Conservation (phyloP, 2,113 vertebrate species). For the Rhinolophus sinicus region DNA sequence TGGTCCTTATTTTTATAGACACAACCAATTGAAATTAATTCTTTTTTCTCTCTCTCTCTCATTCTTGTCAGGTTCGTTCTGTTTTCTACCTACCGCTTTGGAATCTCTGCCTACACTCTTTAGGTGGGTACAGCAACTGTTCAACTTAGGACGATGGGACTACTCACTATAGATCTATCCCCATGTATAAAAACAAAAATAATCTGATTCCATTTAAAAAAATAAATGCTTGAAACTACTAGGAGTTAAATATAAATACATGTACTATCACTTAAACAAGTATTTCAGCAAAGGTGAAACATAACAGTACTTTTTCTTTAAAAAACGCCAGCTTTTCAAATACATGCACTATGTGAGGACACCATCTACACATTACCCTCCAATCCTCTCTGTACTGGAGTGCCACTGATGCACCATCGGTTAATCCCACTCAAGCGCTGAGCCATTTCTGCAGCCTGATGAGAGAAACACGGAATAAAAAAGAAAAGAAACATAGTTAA, state of each 20-base stretch:
- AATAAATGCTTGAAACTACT: neutral
- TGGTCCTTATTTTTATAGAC: neutral
- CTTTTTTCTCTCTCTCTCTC: neutral
- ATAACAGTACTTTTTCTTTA: neutral
- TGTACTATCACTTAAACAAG: neutral
- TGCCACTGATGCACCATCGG: conserved; percentile 98
- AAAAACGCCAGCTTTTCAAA: neutral
- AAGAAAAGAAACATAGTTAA: neutral
- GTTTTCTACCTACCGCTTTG: neutral
- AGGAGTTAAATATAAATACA: neutral
- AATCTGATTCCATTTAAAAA: neutral
- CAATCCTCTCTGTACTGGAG: conserved; percentile 97
- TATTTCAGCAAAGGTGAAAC: neutral
- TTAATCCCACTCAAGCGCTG: conserved; percentile 95
- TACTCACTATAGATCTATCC: neutral
- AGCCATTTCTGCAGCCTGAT: conserved; percentile 98
- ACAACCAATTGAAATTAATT: neutral
- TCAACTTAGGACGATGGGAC: neutral
- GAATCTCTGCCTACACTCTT: neutral
- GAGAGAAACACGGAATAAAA: conserved; percentile 13
- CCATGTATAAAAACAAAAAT: neutral
- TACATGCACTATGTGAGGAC: neutral
- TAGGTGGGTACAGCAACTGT: neutral
- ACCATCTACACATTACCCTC: conserved; percentile 89
- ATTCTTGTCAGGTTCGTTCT: neutral